Percentiles rank a stretch among this genome's conserved stretches.
phyloP scores from a whole-genome alignment of 1,140 invertebrate genomes.

The Nephila pilipes region DNA sequence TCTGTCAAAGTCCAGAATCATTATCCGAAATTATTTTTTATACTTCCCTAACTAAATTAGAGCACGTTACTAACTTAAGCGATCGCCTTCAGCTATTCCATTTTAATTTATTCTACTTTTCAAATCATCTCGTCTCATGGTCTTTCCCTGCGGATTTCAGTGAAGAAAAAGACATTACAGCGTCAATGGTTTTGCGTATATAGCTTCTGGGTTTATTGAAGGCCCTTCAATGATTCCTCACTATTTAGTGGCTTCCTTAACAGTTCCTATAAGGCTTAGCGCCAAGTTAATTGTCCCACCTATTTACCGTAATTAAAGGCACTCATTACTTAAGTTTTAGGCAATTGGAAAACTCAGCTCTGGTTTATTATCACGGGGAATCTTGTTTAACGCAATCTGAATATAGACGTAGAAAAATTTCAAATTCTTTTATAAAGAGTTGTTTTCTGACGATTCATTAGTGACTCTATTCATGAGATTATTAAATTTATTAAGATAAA shows the following conservation, averaged over 20 bases:
- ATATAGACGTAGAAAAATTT: not conserved
- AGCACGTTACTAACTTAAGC: not conserved
- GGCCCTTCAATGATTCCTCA: not conserved
- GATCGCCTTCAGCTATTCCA: not conserved
- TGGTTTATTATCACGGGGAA: not conserved
- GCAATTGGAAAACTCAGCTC: not conserved
- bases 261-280: not conserved
- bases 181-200: not conserved
- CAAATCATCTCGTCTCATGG: not conserved
- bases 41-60: not conserved
- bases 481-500: not conserved
- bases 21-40: conserved; percentile 6
- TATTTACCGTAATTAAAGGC: conserved; percentile 20
- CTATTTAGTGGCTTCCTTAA: not conserved
- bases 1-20: conserved; percentile 17
- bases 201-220: not conserved
- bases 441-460: not conserved
- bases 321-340: not conserved
- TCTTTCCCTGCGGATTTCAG: not conserved
- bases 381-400: not conserved
- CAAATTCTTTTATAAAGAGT: not conserved
- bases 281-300: conserved; percentile 6
- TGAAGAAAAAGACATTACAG: not conserved
- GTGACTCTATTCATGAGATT: not conserved
- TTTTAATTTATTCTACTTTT: conserved; percentile 7